Evolutionary conservation across 2,888 invertebrate genomes (phyloP), one percentile per base, ranked within the genome.

Genomic region (Ormyrus thymus): DNA sequence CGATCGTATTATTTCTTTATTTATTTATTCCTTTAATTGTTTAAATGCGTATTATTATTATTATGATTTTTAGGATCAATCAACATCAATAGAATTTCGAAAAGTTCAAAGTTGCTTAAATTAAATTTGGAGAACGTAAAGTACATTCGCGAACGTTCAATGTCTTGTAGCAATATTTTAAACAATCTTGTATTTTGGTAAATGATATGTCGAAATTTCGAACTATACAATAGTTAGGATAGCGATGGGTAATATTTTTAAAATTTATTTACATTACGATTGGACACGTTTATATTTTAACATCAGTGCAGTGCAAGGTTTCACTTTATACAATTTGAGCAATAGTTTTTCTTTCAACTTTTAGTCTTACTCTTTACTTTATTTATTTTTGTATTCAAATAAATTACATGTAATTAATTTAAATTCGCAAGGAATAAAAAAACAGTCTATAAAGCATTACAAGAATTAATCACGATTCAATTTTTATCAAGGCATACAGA

Each of bases 311-410:
- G 69, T 74, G 51, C 55, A 58, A 53, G 53, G 53, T 55, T 66
- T 62, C n/a, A 10, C 74, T 74, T 78, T 74, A 62, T 78, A 78
- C 78, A 78, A 58, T 45, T 68, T 45, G 55, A 68, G 55, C 55
- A 50, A 62, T 68, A 43, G n/a, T 56, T 68, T 55, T 9, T 15
- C 46, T 56, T 62, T 46, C 9, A 13, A 15, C 48, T 59, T 61
- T 46, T 45, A 69, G 48, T 62, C 13, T 62, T 76, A 56, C 64
- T 71, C 61, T 59, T 61, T 15, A 69, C 15, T 45, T 71, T 13
- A 45, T 29, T 55, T 51, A 58, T 55, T 55, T 62, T 43, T 13
- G 46, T 56, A 55, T 29, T 48, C 53, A 75, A 45, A 58, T 51
- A 51, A 48, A 58, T 58, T 50, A 55, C 9, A 10, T 58, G 15